These are phyloP conservation scores for Ahaetulla prasina DNA, from an alignment of 2,113 vertebrate genomes.

Conservation along the genomic window DNA sequence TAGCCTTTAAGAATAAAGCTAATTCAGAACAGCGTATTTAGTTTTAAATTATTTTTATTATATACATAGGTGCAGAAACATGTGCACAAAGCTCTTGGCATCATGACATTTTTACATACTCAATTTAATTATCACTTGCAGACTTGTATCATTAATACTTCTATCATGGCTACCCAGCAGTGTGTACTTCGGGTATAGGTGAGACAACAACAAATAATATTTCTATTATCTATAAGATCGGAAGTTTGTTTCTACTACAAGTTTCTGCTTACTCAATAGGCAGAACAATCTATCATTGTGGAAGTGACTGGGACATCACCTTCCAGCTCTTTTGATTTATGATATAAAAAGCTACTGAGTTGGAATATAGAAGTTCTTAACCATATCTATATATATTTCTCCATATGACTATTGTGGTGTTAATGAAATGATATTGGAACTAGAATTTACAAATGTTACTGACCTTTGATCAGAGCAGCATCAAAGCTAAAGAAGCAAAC, in stretches of 20 bases:
- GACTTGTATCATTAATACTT: background rate
- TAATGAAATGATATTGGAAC: slow-evolving; percentile 3
- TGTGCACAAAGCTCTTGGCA: background rate
- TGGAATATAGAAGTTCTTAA: background rate
- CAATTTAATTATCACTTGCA: background rate
- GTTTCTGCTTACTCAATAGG: background rate
- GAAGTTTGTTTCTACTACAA: background rate
- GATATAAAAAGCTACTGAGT: background rate
- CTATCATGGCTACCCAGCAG: background rate
- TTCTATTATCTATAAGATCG: background rate
- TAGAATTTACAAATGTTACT: background rate
- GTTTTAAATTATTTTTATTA: background rate
- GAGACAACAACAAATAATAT: background rate
- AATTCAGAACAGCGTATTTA: background rate
- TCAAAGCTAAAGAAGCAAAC: slow-evolving; percentile 24
- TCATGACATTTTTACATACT: background rate
- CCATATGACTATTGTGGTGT: background rate
- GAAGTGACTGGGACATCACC: background rate
- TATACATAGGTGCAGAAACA: background rate
- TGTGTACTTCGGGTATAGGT: background rate
- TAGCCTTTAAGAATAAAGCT: background rate
- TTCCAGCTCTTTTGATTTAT: background rate
- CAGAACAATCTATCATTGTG: background rate
- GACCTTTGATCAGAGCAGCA: background rate
- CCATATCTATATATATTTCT: background rate